Base-by-base conservation (phyloP, 2,888 invertebrate genomes). In the Acronicta leporina region DNA sequence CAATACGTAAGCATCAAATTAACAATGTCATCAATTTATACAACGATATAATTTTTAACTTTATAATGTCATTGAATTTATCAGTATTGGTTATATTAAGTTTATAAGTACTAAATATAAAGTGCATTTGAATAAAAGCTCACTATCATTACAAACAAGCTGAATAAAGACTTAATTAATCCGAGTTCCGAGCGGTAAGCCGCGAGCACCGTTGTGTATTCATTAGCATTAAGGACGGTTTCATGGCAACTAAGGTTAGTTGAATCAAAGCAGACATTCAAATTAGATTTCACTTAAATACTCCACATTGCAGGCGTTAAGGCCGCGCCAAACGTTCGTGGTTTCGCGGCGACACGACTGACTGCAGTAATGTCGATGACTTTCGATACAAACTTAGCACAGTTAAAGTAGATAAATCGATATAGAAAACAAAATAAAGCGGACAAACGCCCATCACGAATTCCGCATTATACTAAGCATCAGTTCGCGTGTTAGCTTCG, bases 201-300 rank as follows among this genome's bases (percentile, higher is more conserved):
- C 82, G 68, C 80, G 76, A 81, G 77, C 72, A 73, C 72, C 76
- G 74, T 81, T 77, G 75, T 75, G 77, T 81, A 75, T 76, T 76
- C 75, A 80, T 84, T 83, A 82, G 77, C 81, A 80, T 81, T 81
- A 76, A 84, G 77, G 75, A 79, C 79, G 77, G 73, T 81, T 77
- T 81, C 82, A 77, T 75, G 78, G 79, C 73, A 77, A 77, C 79
- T 77, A 75, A 77, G 73, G 77, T 79, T 80, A 82, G 80, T 78
- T 76, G 77, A 79, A 82, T 83, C 80, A 82, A 79, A 81, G 81
- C 75, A 76, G 74, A 78, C 81, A 77, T 82, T 81, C 75, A 81
- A 80, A 83, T 80, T 77, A 76, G 77, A 82, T 81, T 68, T 71
- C 55, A 67, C 63, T 68, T 67, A 65, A 67, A 68, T 61, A 59